Evolutionary conservation across 2,797 vertebrate genomes (phyloP), one percentile per base, ranked within the genome.

Genomic region (Sebastes hubbsi): DNA sequence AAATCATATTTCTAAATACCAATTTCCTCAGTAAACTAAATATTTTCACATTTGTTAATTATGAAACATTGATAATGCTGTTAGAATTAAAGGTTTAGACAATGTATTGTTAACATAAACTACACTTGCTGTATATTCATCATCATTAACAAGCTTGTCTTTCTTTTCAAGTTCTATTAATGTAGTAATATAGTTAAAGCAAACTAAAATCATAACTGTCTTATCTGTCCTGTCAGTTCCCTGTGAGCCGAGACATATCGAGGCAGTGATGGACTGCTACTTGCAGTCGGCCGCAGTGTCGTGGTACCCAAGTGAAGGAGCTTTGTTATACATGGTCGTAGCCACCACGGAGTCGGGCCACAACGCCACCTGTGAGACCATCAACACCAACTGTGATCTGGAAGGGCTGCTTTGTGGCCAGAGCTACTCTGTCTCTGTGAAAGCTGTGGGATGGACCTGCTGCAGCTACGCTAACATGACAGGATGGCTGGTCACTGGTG

Each of bases 241-340:
- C 8, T 97, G 96, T 83, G 18, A 72, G 56, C 78, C 94, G 1
- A 82, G 62, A 42, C 10, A 82, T 4, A 91, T 96, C 56, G 8
- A 14, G 32, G 93, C 94, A 5, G 20, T 54, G 38, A 80, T 96
- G 68, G 93, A 95, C 87, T 96, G 96, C 68, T 63, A 85, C 22
- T 55, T 22, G 0, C 34, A 56, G 8, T 46, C 27, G 0, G 92
- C 94, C 1, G 0, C 67, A 2, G 82, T 96, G 46, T 62, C 69
- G 6, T 97, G 96, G 96, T 80, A 89, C 54, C 72, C 86, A 0
- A 85, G 92, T 2, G 70, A 74, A 3, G 96, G 96, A 11, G 95
- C 95, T 5, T 1, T 84, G 29, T 64, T n/a, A 1, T 97, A 97
- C 70, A 30, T 22, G 0, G 90, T 83, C 8, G 84, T 36, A 1